phyloP scores from a whole-genome alignment of 2,113 vertebrate species.

The Nyctereutes procyonoides region DNA sequence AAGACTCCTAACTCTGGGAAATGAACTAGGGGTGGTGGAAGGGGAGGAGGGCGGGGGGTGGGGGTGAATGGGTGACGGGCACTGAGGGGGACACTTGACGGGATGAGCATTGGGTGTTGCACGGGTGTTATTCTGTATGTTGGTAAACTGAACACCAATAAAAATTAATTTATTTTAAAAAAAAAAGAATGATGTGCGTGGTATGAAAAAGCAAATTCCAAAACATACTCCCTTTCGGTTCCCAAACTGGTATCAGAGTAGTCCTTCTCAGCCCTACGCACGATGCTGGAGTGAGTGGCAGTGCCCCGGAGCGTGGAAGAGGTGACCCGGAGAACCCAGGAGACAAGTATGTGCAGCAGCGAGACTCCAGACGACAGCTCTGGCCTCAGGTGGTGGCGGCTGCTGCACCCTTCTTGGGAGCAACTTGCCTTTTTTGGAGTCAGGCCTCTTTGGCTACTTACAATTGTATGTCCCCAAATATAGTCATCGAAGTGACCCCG shows the following conservation, averaged over 20 bases:
- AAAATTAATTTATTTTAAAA: no score
- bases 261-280: neutral
- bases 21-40: no score
- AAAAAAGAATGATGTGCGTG: neutral
- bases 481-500: neutral
- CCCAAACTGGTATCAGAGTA: neutral
- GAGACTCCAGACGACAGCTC: neutral
- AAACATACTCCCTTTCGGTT: constrained; percentile 7
- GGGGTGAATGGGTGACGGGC: no score
- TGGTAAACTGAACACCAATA: no score
- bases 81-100: no score
- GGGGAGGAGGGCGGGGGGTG: no score
- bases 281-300: neutral
- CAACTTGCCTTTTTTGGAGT: neutral
- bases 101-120: no score
- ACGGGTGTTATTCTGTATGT: no score
- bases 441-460: neutral
- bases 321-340: rapidly evolving
- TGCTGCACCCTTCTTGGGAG: neutral
- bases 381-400: rapidly evolving
- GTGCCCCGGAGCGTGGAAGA: neutral
- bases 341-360: rapidly evolving
- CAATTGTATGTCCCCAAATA: neutral
- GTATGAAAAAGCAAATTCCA: constrained; percentile 52
- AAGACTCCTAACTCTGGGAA: no score